phyloP scores from a whole-genome alignment of 2,797 vertebrate genomes.

The Rhadinocentrus ornatus region DNA sequence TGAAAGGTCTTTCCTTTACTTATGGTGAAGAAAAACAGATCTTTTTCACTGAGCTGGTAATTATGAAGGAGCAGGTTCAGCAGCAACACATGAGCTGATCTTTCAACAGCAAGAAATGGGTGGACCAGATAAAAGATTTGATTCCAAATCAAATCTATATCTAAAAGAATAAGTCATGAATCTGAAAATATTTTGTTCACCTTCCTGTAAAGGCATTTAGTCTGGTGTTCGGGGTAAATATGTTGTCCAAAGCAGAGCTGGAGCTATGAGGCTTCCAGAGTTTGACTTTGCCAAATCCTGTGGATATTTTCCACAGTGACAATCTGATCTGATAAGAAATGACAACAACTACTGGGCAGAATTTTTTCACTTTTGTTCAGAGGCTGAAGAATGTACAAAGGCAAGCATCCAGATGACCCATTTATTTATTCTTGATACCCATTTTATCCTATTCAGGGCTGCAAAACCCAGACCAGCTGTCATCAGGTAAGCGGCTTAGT shows the following conservation, averaged over 20 bases:
- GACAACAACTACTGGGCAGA: slow-evolving; percentile 12
- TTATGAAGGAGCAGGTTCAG: not conserved
- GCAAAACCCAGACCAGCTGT: not conserved
- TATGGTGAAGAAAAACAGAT: not conserved
- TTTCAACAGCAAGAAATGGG: slow-evolving; percentile 2
- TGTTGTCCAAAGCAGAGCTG: not conserved
- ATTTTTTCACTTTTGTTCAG: not conserved
- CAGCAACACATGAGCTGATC: not conserved
- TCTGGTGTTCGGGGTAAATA: not conserved
- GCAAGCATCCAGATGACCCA: not conserved
- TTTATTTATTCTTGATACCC: not conserved
- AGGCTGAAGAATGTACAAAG: not conserved
- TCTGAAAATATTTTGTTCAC: not conserved
- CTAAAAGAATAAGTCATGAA: not conserved
- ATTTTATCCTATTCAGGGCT: not conserved
- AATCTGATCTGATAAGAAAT: slow-evolving; percentile 17
- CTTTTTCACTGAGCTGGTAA: not conserved
- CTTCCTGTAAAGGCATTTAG: not conserved
- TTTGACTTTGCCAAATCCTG: slow-evolving; percentile 21
- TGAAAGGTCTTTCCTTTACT: slow-evolving; percentile 10
- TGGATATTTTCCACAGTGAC: slow-evolving; percentile 5
- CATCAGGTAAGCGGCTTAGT: not conserved
- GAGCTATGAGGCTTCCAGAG: slow-evolving; percentile 1
- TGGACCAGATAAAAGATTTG: not conserved
- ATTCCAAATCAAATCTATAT: not conserved